These are phyloP conservation scores for Trichopoda pennipes DNA, from an alignment of 2,888 invertebrate genomes.

Conservation along the genomic window DNA sequence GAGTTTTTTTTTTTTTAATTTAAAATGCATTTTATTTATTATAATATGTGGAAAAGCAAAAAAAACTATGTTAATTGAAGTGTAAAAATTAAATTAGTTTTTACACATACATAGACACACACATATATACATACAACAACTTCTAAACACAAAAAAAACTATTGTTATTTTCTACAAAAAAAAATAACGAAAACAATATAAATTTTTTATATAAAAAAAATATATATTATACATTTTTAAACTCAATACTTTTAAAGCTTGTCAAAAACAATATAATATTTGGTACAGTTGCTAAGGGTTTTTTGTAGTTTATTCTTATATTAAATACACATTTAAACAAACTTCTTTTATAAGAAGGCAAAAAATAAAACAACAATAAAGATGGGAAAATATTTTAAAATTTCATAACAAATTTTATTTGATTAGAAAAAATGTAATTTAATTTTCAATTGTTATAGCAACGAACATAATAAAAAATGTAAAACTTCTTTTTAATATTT, in stretches of 20 bases:
- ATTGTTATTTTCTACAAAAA: constrained; percentile 37
- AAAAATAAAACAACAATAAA: constrained; percentile 24
- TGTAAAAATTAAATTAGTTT: constrained; percentile 69
- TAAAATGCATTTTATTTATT: constrained; percentile 66
- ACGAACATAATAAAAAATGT: background rate
- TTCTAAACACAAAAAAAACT: constrained; percentile 34
- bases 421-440: constrained; percentile 28
- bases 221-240: constrained; percentile 37
- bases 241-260: constrained; percentile 60
- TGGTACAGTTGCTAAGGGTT: constrained; percentile 66
- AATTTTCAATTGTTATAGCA: background rate
- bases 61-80: constrained; percentile 69
- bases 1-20: constrained; percentile 60
- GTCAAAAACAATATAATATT: constrained; percentile 59
- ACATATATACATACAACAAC: constrained; percentile 4
- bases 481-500: background rate
- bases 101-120: constrained; percentile 36
- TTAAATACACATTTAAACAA: constrained; percentile 4
- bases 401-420: constrained; percentile 34
- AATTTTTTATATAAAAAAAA: background rate
- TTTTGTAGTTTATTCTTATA: constrained; percentile 53
- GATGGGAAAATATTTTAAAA: constrained; percentile 44
- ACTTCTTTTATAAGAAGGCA: background rate
- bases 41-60: constrained; percentile 49
- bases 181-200: background rate